Base-by-base conservation (phyloP, 2,797 vertebrate genomes). In the Cheracebus regulus region DNA sequence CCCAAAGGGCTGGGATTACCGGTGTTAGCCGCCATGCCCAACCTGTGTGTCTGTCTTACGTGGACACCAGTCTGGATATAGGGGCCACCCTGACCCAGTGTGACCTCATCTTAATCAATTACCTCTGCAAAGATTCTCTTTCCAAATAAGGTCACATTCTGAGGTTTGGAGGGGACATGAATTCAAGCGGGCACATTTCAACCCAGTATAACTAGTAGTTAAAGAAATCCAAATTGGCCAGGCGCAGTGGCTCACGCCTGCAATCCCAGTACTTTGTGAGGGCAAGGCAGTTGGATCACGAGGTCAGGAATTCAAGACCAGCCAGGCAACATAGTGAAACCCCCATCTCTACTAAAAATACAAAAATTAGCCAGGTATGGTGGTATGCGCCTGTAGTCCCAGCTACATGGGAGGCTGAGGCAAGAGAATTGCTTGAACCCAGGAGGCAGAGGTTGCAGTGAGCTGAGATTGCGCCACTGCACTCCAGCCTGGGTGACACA, bases 221-320 rank as follows among this genome's bases (percentile, higher is more conserved):
- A 19, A 73, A 75, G 57, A 72, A 52, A 8, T 48, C 80, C n/a
- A 57, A 20, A 26, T 26, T 26, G 22, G 12, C 22, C 5, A 5
- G 19, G n/a, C 1, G 2, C 19, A 11, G 67, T 22, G 19, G n/a
- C n/a, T 36, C n/a, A 11, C 33, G 1, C 67, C 19, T 36, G 33
- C n/a, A 70, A 36, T n/a, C n/a, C 19, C 67, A 70, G 67, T 17
- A 19, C 17, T 70, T 36, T 36, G 67, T n/a, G 67, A 70, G 67
- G 67, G n/a, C 19, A 10, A 70, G 19, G 17, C 19, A 0, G n/a
- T 19, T 4, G 4, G 67, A 20, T 36, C n/a, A 36, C 1, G 4
- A 64, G 61, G 30, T 64, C 30, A 33, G 28, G 28, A 30, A 28
- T 61, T 30, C 58, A 61, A 61, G 13, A 30, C 58, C 58, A 61